These are phyloP conservation scores for Drosophila sucinea DNA, from an alignment of 1,140 invertebrate genomes.

Conservation along the genomic window DNA sequence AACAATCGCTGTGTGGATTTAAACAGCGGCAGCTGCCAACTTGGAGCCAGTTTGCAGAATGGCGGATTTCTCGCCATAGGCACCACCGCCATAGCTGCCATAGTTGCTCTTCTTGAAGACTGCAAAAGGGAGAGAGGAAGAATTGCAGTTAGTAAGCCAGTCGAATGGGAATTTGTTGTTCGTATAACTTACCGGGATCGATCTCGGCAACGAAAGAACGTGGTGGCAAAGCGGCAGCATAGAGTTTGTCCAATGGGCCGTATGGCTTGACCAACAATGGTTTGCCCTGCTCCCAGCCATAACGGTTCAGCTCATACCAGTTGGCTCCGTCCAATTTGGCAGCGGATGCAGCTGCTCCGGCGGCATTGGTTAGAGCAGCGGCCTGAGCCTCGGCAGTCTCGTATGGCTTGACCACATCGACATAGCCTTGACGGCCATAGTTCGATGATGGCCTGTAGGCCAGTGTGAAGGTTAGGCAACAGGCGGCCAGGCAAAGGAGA, in stretches of 20 bases:
- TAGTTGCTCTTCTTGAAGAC: conserved; percentile 66
- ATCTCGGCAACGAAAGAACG: conserved; percentile 77
- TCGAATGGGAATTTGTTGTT: too few relatives aligned
- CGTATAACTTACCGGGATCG: conserved; percentile 67
- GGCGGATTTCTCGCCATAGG: conserved; percentile 49
- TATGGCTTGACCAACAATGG: conserved; percentile 63
- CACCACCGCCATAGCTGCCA: conserved; percentile 33
- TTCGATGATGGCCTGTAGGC: conserved; percentile 34
- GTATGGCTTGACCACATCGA: conserved; percentile 39
- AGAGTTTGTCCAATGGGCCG: conserved; percentile 68
- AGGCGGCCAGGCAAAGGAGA: conserved; percentile 70
- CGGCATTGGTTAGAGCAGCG: conserved; percentile 70
- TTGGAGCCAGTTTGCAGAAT: conserved; percentile 56
- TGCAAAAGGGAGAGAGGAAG: conserved; percentile 22
- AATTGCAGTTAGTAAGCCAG: conserved; percentile 16
- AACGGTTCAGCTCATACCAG: conserved; percentile 62
- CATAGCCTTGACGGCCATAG: conserved; percentile 26
- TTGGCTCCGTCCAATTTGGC: conserved; percentile 68
- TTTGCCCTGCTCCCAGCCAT: conserved; percentile 71
- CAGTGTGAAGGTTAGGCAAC: conserved; percentile 45
- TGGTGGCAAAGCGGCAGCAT: conserved; percentile 68
- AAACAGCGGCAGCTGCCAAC: conserved; percentile 54
- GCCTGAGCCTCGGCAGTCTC: conserved; percentile 74
- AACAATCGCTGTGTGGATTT: conserved; percentile 31
- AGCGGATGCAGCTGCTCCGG: conserved; percentile 69